Base-by-base conservation (phyloP, 2,797 vertebrate species). In the Gymnocypris eckloni region DNA sequence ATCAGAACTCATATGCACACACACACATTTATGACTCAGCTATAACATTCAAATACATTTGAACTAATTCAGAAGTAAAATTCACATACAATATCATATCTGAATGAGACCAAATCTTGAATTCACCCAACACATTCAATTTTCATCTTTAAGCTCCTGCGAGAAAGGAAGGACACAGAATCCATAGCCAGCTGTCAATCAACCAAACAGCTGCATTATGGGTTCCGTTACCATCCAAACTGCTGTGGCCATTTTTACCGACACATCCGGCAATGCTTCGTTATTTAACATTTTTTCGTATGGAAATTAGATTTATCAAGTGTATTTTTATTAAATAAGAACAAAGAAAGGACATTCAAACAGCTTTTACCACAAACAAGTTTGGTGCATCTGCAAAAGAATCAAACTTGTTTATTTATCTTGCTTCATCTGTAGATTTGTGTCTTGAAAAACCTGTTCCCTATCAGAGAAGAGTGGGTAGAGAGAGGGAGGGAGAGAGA, bases 181-280 rank as follows among this genome's bases (percentile, higher is more conserved):
- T 95, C 96, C 96, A 96, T 96, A 96, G 92, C 95, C 97, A 99
- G 98, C 97, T 97, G 97, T 93, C 93, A 83, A 86, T 88, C 94
- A 94, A 93, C 45, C 45, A 16, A 70, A 97, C 98, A 99, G 97
- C 98, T 99, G 97, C 97, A 98, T 99, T 99, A 98, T 98, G 98
- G 98, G 98, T 99, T 99, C 98, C 98, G 98, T 99, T 99, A 98
- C 96, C 94, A 93, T 94, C 96, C 96, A 93, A 95, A 92, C 92
- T 93, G 94, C 96, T 86, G 88, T 79, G 87, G 8, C 48, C 22
- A 61, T 72, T 85, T 79, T 71, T 18, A 69, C 18, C 6, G 22
- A 66, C 28, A 59, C 9, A 25, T 79, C 28, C 67, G 0, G n/a
- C 66, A 73, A 20, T 7, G 56, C 59, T 20, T 64, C 4, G 2